A percentile compares a stretch with the other conserved stretches of the same genome.
Conservation (phyloP, 2,888 invertebrate species). For the Lagria hirta region DNA sequence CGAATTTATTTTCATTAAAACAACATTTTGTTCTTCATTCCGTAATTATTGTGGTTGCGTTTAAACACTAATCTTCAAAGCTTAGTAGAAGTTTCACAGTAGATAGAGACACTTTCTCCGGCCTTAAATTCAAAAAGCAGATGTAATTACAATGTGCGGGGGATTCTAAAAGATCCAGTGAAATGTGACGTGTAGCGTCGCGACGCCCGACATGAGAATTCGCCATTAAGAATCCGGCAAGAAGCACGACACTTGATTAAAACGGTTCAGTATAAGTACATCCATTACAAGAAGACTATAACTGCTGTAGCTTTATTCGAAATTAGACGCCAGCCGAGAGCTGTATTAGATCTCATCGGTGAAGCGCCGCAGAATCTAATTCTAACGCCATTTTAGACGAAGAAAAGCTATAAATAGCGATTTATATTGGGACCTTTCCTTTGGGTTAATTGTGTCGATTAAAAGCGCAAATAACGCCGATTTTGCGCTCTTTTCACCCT, state of each 20-base stretch:
- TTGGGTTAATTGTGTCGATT: conserved; percentile 18
- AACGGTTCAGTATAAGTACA: conserved; percentile 45
- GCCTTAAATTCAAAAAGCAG: conserved; percentile 20
- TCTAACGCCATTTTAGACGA: conserved; percentile 23
- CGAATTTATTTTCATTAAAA: too few relatives aligned
- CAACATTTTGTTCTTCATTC: too few relatives aligned
- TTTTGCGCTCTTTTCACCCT: neutral
- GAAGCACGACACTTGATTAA: conserved; percentile 49
- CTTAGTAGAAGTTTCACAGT: too few relatives aligned
- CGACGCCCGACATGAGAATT: conserved; percentile 45
- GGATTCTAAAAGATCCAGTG: conserved; percentile 4
- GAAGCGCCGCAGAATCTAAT: conserved; percentile 26
- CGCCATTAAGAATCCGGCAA: conserved; percentile 46
- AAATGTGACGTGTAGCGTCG: conserved; percentile 30
- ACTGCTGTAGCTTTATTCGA: conserved; percentile 45
- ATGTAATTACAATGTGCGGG: conserved; percentile 26
- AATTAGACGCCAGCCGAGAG: conserved; percentile 43
- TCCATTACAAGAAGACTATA: conserved; percentile 45
- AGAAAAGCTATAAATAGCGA: conserved; percentile 18
- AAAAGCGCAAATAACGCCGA: conserved; percentile 9
- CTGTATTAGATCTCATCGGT: conserved; percentile 38
- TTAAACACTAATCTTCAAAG: too few relatives aligned
- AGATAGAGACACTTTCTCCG: too few relatives aligned
- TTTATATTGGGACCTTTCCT: conserved; percentile 19
- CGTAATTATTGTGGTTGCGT: too few relatives aligned